Evolutionary conservation across 1,140 invertebrate genomes (phyloP).

Genomic region (Drosophila truncata): DNA sequence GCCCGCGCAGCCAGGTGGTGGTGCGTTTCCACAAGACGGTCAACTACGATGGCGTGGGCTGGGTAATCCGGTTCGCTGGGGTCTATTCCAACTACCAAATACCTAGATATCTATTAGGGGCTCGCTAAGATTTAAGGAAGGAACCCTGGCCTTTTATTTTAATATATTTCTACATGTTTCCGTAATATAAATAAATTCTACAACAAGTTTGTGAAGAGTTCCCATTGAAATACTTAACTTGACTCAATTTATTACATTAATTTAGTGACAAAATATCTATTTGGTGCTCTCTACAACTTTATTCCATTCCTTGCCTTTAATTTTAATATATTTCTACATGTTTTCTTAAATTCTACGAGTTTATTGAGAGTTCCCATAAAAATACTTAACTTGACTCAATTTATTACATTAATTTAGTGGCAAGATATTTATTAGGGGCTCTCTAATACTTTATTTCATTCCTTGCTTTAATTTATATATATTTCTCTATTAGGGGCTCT

Average conservation of each 20-base stretch:
- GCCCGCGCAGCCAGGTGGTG: conserved; percentile 86
- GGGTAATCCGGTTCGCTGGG: conserved; percentile 87
- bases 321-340: too few relatives aligned
- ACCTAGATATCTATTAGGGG: conserved; percentile 3
- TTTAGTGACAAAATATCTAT: too few relatives aligned
- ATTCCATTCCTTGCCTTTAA: too few relatives aligned
- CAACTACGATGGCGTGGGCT: conserved; percentile 90
- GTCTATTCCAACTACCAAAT: conserved; percentile 53
- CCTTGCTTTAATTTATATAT: too few relatives aligned
- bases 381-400: background rate
- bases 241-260: background rate
- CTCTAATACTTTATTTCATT: too few relatives aligned
- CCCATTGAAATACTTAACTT: background rate
- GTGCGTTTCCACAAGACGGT: conserved; percentile 88
- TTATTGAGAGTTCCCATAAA: background rate
- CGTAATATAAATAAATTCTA: background rate
- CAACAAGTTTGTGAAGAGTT: background rate
- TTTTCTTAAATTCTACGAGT: background rate
- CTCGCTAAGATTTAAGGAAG: background rate
- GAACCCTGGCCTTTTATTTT: background rate
- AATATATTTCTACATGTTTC: background rate
- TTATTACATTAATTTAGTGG: background rate
- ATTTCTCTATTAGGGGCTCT: too few relatives aligned
- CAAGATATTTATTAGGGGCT: too few relatives aligned
- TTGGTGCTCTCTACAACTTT: too few relatives aligned